Evolutionary conservation across 1,140 invertebrate genomes (phyloP).

Genomic region (Gonatopus flavifemur): DNA sequence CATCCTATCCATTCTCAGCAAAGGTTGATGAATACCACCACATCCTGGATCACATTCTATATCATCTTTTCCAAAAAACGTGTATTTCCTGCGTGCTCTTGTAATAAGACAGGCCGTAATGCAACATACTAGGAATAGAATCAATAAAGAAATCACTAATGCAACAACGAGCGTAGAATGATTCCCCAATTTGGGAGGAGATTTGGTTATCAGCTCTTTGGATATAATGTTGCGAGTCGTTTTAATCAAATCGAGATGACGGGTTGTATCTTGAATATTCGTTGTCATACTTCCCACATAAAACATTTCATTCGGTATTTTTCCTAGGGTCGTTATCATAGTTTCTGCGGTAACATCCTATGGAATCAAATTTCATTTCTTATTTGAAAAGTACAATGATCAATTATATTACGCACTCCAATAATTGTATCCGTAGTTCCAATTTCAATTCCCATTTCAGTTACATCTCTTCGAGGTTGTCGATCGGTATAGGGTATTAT

Average conservation of each 20-base stretch:
- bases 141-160: slow-evolving; percentile 24
- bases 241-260: background rate
- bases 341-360: slow-evolving; percentile 35
- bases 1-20: slow-evolving; percentile 35
- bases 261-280: background rate
- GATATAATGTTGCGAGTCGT: background rate
- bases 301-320: slow-evolving; percentile 36
- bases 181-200: background rate
- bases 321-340: slow-evolving; percentile 38
- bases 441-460: slow-evolving; percentile 24
- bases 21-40: slow-evolving; percentile 35
- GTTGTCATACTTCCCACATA: slow-evolving; percentile 27
- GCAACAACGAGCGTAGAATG: slow-evolving; percentile 23
- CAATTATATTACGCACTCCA: slow-evolving; percentile 22
- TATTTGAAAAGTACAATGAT: background rate
- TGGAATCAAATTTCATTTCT: background rate
- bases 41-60: slow-evolving; percentile 40
- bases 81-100: slow-evolving; percentile 33
- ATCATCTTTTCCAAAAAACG: slow-evolving; percentile 28
- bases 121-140: slow-evolving; percentile 43
- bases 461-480: slow-evolving; percentile 6
- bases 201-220: slow-evolving; percentile 2
- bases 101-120: slow-evolving; percentile 33
- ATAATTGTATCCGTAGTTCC: slow-evolving; percentile 29
- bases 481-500: background rate